Evolutionary conservation across 2,888 invertebrate genomes (phyloP).

Genomic region (Rhopalosiphum nymphaeae): DNA sequence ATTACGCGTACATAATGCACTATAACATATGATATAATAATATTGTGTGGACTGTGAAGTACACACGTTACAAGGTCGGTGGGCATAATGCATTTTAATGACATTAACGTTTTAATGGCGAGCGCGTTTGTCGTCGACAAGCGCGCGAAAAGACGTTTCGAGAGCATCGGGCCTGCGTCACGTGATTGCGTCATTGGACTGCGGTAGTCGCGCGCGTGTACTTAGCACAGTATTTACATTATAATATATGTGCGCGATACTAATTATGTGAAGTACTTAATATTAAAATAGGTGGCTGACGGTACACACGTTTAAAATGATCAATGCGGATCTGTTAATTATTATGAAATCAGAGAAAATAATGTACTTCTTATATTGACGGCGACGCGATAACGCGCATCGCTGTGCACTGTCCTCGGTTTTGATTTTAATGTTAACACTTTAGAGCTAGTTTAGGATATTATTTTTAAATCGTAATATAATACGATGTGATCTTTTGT

Average conservation of each 20-base stretch:
- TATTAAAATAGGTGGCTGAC: too few relatives aligned
- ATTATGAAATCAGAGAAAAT: background rate
- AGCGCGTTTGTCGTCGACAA: background rate
- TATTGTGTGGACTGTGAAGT: background rate
- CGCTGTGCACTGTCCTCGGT: background rate
- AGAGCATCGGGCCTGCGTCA: background rate
- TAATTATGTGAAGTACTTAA: background rate
- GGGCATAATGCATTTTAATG: background rate
- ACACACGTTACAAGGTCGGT: background rate
- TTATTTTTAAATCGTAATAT: background rate
- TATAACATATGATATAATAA: background rate
- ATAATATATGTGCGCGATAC: background rate
- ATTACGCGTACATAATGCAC: background rate
- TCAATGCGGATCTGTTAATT: background rate
- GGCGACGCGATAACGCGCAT: background rate
- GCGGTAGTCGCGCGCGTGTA: background rate
- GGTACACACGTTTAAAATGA: background rate
- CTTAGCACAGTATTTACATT: background rate
- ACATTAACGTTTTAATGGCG: background rate
- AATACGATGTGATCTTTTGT: background rate
- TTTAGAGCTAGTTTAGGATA: background rate
- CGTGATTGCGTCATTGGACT: background rate
- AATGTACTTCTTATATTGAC: background rate
- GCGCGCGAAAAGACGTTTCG: background rate
- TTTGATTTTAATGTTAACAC: background rate